Evolutionary conservation across 2,888 invertebrate genomes (phyloP), one percentile per base, ranked within the genome.

Genomic region (Cephus runcator): DNA sequence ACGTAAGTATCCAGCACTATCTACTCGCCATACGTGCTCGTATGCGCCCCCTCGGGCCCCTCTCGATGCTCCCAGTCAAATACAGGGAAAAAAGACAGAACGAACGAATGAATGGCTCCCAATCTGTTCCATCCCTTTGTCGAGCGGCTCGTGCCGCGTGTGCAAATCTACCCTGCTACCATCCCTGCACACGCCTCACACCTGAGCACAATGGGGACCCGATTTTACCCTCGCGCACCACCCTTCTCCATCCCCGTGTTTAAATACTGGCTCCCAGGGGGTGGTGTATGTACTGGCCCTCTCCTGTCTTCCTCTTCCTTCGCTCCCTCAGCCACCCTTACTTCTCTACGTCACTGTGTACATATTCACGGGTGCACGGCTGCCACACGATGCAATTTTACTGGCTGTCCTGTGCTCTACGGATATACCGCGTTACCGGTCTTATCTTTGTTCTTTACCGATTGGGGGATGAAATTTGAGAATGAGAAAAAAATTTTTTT

Each of bases 41-140:
- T 9, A 56, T 56, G 56, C 23, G 23, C 56, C 56, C 56, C 23
- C 40, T 6, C 1, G 56, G 56, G 23, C 56, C 56, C 56, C 56
- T 56, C 56, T 56, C 56, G 56, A 56, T 56, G 56, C 56, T 85
- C 81, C 77, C 84, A 82, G 85, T 85, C 84, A 85, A 85, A 85
- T 83, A 85, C 82, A 79, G 83, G 79, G 79, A 79, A 74, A 74
- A 36, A 74, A 74, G 80, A 82, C 79, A 78, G 78, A 79, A 79
- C 78, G 79, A 81, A 81, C 77, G 85, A 83, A 84, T 83, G 84
- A 84, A 86, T 81, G 85, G 85, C 83, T 88, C 87, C 87, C 89
- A 89, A 89, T 88, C 89, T 89, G 91, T 91, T 91, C 90, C 88
- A 90, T 91, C 89, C 89, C 89, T 91, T 90, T 91, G 91, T 91